phyloP scores from a whole-genome alignment of 2,113 vertebrate species.

The Sardina pilchardus region DNA sequence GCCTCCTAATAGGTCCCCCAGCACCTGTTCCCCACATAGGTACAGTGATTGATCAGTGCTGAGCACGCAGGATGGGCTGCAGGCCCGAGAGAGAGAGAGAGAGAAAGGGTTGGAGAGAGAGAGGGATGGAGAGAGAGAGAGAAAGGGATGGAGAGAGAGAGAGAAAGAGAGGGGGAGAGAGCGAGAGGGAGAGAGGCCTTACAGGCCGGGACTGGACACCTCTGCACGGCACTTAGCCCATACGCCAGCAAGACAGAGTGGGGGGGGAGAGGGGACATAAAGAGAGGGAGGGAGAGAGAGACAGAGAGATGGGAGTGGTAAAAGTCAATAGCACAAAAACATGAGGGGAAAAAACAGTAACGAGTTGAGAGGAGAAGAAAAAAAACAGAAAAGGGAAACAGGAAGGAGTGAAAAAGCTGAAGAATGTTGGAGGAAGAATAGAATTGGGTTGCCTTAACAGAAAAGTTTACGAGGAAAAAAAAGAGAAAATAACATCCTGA shows the following conservation, averaged over 20 bases:
- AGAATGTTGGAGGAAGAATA: background rate
- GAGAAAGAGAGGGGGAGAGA: background rate
- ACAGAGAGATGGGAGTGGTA: background rate
- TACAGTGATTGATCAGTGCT: conserved; percentile 44
- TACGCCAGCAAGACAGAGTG: background rate
- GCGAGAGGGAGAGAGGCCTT: background rate
- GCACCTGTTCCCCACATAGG: conserved; percentile 40
- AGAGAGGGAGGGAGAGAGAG: background rate
- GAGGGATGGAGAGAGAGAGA: background rate
- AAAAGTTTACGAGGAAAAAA: conserved; percentile 21
- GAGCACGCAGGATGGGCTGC: conserved; percentile 19
- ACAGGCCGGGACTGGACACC: no score
- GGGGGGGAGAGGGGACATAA: background rate
- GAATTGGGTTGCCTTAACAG: background rate
- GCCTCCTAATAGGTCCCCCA: conserved; percentile 54
- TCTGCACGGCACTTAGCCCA: no score
- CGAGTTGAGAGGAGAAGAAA: background rate
- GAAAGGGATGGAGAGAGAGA: background rate
- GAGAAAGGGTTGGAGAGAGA: background rate
- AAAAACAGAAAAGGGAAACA: background rate
- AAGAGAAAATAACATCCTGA: background rate
- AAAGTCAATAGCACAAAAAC: background rate
- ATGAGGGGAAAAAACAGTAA: background rate
- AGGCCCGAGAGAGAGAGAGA: background rate
- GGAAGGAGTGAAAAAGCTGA: background rate